Percentiles rank a stretch among this genome's conserved stretches.
Conservation (phyloP, 92 coral and sea anemone genomes). For the Epizoanthus rinbou region DNA sequence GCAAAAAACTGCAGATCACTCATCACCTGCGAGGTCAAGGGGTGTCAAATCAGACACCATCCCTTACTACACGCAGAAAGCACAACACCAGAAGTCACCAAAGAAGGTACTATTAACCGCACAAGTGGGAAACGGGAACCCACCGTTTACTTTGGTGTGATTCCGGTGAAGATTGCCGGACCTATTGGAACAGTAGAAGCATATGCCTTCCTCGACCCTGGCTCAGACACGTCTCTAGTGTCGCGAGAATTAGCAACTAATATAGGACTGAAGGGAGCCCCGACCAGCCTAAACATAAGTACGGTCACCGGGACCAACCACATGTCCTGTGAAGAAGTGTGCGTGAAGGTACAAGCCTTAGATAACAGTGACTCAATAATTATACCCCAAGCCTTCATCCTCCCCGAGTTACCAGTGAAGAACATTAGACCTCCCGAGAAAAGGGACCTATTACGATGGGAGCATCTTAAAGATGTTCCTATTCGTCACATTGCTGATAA, state of each 20-base stretch:
- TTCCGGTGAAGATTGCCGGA: background rate
- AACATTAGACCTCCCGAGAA: background rate
- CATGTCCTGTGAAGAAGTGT: constrained; percentile 13
- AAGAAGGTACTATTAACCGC: background rate
- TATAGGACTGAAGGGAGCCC: constrained; percentile 34
- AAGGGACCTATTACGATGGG: constrained; percentile 46
- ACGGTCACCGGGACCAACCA: constrained; percentile 33
- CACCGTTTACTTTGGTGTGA: background rate
- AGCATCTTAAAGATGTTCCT: constrained; percentile 39
- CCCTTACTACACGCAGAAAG: background rate
- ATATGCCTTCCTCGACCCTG: constrained; percentile 34
- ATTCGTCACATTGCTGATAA: constrained; percentile 49
- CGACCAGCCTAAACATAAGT: constrained; percentile 21
- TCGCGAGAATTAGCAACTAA: constrained; percentile 21
- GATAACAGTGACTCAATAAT: constrained; percentile 15
- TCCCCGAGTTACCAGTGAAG: background rate
- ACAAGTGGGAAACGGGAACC: background rate
- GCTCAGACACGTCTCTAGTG: constrained; percentile 38
- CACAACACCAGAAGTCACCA: background rate
- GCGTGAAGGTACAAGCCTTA: background rate
- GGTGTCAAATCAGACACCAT: constrained; percentile 8
- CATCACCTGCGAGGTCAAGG: constrained; percentile 4
- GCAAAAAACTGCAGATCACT: background rate
- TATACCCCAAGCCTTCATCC: constrained; percentile 22
- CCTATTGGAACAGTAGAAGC: constrained; percentile 3